Conservation (phyloP, 2,888 invertebrate species). For the Diogma glabrata region DNA sequence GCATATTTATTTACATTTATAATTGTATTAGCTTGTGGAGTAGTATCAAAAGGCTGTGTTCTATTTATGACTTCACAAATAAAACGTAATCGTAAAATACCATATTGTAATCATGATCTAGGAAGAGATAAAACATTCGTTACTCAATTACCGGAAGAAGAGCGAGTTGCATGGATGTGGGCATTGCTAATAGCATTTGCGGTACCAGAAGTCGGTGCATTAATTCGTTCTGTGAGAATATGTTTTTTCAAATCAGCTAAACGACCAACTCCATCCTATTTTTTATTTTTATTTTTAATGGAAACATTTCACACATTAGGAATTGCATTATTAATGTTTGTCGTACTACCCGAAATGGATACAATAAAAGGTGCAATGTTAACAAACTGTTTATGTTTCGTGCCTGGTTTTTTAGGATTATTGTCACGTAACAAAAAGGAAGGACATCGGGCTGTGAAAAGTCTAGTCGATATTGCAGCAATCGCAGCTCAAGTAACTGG, state of each 20-base stretch:
- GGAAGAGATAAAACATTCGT: conserved; percentile 75
- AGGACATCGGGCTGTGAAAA: conserved; percentile 62
- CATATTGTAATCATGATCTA: conserved; percentile 75
- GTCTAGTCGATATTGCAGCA: conserved; percentile 72
- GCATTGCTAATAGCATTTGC: conserved; percentile 76
- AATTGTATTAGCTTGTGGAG: conserved; percentile 73
- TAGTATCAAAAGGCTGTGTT: conserved; percentile 77
- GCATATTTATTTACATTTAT: conserved; percentile 78
- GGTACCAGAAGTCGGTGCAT: conserved; percentile 77
- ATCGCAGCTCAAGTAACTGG: conserved; percentile 83
- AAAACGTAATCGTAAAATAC: conserved; percentile 59
- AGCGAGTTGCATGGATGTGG: conserved; percentile 90
- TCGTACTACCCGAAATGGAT: conserved; percentile 82
- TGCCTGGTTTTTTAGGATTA: conserved; percentile 62
- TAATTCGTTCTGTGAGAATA: conserved; percentile 74
- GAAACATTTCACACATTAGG: conserved; percentile 86
- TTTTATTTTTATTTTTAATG: conserved; percentile 54
- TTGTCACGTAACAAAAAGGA: conserved; percentile 74
- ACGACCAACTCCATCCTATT: conserved; percentile 43
- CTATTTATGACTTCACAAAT: conserved; percentile 89
- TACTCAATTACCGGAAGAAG: conserved; percentile 68
- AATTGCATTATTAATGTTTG: conserved; percentile 73
- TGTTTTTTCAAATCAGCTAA: conserved; percentile 84
- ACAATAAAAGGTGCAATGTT: conserved; percentile 93
- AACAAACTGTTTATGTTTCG: conserved; percentile 87